These are phyloP conservation scores for Chelon auratus DNA, from an alignment of 2,797 vertebrate genomes.

Conservation along the genomic window DNA sequence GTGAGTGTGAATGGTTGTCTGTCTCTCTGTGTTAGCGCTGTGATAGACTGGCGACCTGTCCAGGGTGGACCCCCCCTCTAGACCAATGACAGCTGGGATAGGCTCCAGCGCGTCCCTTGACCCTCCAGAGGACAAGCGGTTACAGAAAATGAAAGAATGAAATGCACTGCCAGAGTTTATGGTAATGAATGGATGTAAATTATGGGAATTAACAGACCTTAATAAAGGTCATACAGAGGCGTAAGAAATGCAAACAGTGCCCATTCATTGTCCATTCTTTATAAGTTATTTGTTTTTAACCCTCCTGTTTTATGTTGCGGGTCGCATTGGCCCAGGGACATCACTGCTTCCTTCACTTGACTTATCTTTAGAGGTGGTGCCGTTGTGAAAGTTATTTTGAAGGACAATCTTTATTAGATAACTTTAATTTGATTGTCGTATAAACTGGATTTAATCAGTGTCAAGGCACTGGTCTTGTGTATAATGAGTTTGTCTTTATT, in stretches of 20 bases:
- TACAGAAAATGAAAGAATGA: no score
- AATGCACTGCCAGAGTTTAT: constrained; percentile 12
- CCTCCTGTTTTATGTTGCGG: no score
- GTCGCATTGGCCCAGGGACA: no score
- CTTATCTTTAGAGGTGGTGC: not conserved
- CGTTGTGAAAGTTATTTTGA: not conserved
- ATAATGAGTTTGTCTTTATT: constrained; percentile 32
- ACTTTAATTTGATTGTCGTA: not conserved
- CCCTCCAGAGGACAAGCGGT: no score
- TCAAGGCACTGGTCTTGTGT: constrained; percentile 24
- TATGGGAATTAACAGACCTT: constrained; percentile 5
- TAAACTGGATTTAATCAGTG: constrained; percentile 4
- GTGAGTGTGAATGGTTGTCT: no score
- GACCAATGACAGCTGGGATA: no score
- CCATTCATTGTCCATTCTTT: constrained; percentile 1
- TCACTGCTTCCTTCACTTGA: not conserved
- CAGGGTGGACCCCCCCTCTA: no score
- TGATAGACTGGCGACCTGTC: no score
- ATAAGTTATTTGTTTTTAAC: constrained; percentile 1
- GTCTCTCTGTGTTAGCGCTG: no score
- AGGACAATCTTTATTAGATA: not conserved
- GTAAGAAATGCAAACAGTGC: constrained; percentile 4
- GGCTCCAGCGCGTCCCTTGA: not conserved
- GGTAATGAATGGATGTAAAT: not conserved
- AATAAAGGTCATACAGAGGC: constrained; percentile 7